Percentiles rank a stretch among this genome's conserved stretches.
phyloP scores from a whole-genome alignment of 2,113 vertebrate species.

The Crotophaga sulcirostris region DNA sequence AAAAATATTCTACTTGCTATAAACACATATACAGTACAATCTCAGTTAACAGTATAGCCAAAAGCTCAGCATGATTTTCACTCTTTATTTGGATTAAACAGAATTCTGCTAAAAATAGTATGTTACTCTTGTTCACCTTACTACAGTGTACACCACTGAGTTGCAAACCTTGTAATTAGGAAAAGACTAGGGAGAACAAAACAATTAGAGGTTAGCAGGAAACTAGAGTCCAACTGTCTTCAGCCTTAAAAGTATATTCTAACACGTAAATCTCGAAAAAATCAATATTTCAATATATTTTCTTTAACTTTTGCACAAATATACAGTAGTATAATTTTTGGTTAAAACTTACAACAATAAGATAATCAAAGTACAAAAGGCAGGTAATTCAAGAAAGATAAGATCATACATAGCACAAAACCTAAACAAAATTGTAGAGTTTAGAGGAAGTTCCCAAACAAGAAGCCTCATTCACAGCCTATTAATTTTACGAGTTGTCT shows the following conservation, averaged over 20 bases:
- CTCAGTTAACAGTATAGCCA: neutral
- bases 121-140: neutral
- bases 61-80: neutral
- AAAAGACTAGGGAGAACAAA: neutral
- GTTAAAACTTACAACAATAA: neutral
- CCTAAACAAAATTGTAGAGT: neutral
- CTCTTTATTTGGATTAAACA: neutral
- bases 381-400: neutral
- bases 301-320: neutral
- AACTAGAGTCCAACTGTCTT: neutral
- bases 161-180: neutral
- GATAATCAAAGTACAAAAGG: neutral
- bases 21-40: neutral
- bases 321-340: neutral
- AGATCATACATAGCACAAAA: neutral
- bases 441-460: neutral
- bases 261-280: neutral
- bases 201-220: neutral
- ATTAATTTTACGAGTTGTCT: neutral
- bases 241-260: neutral
- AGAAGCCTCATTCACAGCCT: neutral
- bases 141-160: neutral
- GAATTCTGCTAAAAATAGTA: neutral
- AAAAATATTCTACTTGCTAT: neutral
- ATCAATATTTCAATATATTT: neutral